Evolutionary conservation across 1,140 invertebrate species (phyloP), one percentile per base, ranked within the genome.

Genomic region (Orchestia grillus): DNA sequence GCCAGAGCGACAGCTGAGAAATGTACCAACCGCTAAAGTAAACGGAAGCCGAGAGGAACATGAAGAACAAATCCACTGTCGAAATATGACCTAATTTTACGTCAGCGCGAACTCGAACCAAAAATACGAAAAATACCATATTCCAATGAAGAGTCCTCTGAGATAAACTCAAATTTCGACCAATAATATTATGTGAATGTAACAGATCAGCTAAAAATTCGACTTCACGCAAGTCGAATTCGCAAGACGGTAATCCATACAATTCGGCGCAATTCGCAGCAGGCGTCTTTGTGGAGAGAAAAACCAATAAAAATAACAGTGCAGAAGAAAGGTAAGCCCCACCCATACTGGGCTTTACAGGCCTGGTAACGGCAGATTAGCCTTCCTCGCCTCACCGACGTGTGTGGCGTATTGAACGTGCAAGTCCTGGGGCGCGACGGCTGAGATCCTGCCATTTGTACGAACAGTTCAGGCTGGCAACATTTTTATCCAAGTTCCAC

Each of bases 351-450:
- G n/a, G 8, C 43, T 41, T 90, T 90, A 44, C 42, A 41, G 88
- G 15, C 36, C 62, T 28, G 28, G 62, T 77, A 77, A 77, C 36
- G 36, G 62, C 36, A 15, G 62, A 77, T 77, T 36, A 77, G 1
- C 62, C 62, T 23, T 36, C 28, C 88, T 42, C 15, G 88, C 28
- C 88, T 90, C 88, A 0, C 15, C 88, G 88, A 90, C 41, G 88
- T 90, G 88, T 90, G 88, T 90, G 88, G 88, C 88, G 36, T 90
- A 43, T 90, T 90, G 88, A 43, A 90, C n/a, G 62, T 77, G 42
- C 4, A 90, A 16, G 23, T 42, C n/a, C 88, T 11, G 87, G 36
- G 88, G 88, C 88, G 88, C 11, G 41, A 8, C 43, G 28, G 4
- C 15, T 42, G n/a, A 43, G 41, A 28, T 44, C 36, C 28, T 43